Evolutionary conservation across 2,888 invertebrate genomes (phyloP).

Genomic region (Limnephilus auricula): DNA sequence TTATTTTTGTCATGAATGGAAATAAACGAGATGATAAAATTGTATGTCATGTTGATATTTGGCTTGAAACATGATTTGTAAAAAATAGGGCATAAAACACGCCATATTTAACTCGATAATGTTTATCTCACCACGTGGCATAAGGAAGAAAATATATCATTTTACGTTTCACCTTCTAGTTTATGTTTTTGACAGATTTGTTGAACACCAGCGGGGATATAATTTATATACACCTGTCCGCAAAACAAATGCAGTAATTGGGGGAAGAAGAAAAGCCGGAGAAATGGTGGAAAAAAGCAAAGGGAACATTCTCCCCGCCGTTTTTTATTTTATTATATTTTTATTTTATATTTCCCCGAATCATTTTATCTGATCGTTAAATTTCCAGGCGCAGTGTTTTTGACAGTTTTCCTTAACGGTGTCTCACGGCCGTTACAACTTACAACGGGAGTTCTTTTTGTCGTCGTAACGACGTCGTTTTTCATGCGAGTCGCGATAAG

Average conservation of each 20-base stretch:
- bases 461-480: conserved; percentile 58
- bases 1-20: background rate
- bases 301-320: conserved; percentile 24
- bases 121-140: background rate
- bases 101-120: background rate
- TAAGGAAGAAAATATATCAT: background rate
- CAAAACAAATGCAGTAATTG: conserved; percentile 62
- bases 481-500: conserved; percentile 59
- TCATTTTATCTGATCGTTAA: conserved; percentile 64
- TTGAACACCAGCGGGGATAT: conserved; percentile 25
- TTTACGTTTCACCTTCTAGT: background rate
- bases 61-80: background rate
- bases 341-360: conserved; percentile 45
- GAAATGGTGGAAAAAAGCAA: conserved; percentile 31
- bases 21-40: background rate
- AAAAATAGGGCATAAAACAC: background rate
- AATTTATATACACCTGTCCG: conserved; percentile 57
- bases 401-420: conserved; percentile 62
- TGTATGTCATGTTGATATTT: conserved; percentile 2
- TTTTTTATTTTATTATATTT: conserved; percentile 1
- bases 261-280: background rate
- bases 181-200: conserved; percentile 51
- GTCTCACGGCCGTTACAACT: conserved; percentile 27
- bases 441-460: conserved; percentile 47
- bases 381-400: conserved; percentile 63